Conservation (phyloP, 2,113 vertebrate genomes). For the Arothron firmamentum region DNA sequence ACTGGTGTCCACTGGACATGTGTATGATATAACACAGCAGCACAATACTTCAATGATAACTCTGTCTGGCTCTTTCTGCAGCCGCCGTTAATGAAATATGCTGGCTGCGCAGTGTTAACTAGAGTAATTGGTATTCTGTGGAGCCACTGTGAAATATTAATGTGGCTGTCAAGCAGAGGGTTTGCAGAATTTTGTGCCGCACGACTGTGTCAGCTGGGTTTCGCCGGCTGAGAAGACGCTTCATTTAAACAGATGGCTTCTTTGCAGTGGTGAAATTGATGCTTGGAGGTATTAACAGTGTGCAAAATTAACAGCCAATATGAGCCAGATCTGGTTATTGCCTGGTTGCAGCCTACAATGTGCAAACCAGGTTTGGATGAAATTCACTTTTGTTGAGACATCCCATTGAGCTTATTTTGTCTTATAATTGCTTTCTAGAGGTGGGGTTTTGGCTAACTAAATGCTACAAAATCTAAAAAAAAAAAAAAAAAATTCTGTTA, state of each 20-base stretch:
- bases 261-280: slow-evolving; percentile 48
- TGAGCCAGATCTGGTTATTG: slow-evolving; percentile 38
- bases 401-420: slow-evolving; percentile 3
- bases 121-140: slow-evolving; percentile 41
- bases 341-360: slow-evolving; percentile 28
- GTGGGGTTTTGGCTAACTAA: too few relatives aligned
- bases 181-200: slow-evolving; percentile 30
- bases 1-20: slow-evolving; percentile 35
- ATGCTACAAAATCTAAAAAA: too few relatives aligned
- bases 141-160: slow-evolving; percentile 57
- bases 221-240: slow-evolving; percentile 53
- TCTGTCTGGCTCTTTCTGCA: slow-evolving; percentile 8
- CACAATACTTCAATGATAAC: slow-evolving; percentile 39
- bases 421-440: too few relatives aligned
- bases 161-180: slow-evolving; percentile 44
- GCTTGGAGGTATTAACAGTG: slow-evolving; percentile 39
- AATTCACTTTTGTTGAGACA: slow-evolving; percentile 24
- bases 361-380: slow-evolving; percentile 29
- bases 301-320: slow-evolving; percentile 38
- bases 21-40: slow-evolving; percentile 42
- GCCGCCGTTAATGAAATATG: slow-evolving; percentile 30
- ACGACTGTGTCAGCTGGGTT: slow-evolving; percentile 48
- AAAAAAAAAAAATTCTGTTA: too few relatives aligned
- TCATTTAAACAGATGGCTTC: slow-evolving; percentile 61
- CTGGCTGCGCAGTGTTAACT: slow-evolving; percentile 24